Base-by-base conservation (phyloP, 2,888 invertebrate species). In the Lagria hirta region DNA sequence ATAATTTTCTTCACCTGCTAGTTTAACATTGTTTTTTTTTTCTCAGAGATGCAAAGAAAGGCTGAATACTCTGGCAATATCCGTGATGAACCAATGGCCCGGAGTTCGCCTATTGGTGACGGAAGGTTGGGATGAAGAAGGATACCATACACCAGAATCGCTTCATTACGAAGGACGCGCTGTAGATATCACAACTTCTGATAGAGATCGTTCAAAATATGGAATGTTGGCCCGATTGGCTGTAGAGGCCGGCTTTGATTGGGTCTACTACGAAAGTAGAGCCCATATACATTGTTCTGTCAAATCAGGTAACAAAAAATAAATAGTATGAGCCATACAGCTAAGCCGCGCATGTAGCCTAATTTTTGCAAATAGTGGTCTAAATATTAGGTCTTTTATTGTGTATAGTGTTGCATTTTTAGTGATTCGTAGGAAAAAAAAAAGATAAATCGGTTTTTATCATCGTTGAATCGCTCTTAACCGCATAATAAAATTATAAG, bases 21-120 rank as follows among this genome's bases (percentile, higher is more conserved):
- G 4, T 18, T 18, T n/a, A n/a, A n/a, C n/a, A 13, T 27, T 22
- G 7, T 23, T 26, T 35, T 34, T 57, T 51, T 62, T 57, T 60
- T 86, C 85, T 33, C 83, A 96, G 97, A 82, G 95, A 70, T 94
- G 95, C 75, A 93, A 91, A 72, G 96, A 96, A 75, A 94, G 91
- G 73, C 75, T 97, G 62, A 92, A 95, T 75, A 90, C 90, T 43
- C 75, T 97, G 66, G 94, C 96, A 41, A 90, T 95, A 68, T 89
- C 91, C 61, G 96, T 97, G 72, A 93, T 95, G 92, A 96, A 96
- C 76, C 91, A 92, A 72, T 97, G 97, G 96, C 95, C 95, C 0
- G 91, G 94, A n/a, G 86, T 95, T 49, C 82, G 84, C 59, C 79
- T 97, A 60, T 78, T 94, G 41, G 96, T 97, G 51, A 93, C 88